Evolutionary conservation across 2,888 invertebrate genomes (phyloP).

Genomic region (Eilema griseolum): DNA sequence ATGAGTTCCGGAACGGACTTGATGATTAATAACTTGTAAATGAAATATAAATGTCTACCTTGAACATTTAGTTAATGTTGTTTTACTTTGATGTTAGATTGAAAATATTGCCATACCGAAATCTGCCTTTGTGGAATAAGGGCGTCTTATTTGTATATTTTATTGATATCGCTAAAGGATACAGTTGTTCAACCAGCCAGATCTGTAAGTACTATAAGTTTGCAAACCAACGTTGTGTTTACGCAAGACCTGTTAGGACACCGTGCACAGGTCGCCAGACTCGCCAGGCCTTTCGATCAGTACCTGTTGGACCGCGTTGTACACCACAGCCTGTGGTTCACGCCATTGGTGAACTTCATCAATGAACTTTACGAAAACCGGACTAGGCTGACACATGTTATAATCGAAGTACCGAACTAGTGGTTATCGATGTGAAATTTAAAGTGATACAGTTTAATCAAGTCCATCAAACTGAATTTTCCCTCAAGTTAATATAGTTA

Average conservation of each 20-base stretch:
- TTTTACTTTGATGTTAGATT: not conserved
- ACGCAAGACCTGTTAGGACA: conserved; percentile 16
- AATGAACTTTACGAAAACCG: conserved; percentile 16
- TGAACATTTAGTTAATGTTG: not conserved
- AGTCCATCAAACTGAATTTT: not conserved
- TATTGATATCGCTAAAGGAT: not conserved
- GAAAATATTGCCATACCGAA: not conserved
- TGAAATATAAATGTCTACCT: not conserved
- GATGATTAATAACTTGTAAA: not conserved
- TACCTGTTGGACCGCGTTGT: conserved; percentile 9
- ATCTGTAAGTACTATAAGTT: conserved; percentile 9
- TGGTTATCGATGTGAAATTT: not conserved
- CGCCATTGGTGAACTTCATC: conserved; percentile 16
- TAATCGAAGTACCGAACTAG: not conserved
- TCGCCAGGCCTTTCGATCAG: conserved; percentile 19
- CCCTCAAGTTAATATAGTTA: conserved; percentile 8
- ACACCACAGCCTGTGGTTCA: conserved; percentile 1
- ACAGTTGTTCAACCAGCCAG: conserved; percentile 10
- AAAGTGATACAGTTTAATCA: not conserved
- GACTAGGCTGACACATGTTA: not conserved
- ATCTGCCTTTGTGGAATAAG: not conserved
- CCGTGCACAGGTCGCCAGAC: conserved; percentile 9
- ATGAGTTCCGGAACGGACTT: not conserved
- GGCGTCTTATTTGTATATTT: not conserved
- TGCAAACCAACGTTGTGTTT: conserved; percentile 15